phyloP scores from a whole-genome alignment of 2,888 invertebrate species.

The Ormyrus rosae region DNA sequence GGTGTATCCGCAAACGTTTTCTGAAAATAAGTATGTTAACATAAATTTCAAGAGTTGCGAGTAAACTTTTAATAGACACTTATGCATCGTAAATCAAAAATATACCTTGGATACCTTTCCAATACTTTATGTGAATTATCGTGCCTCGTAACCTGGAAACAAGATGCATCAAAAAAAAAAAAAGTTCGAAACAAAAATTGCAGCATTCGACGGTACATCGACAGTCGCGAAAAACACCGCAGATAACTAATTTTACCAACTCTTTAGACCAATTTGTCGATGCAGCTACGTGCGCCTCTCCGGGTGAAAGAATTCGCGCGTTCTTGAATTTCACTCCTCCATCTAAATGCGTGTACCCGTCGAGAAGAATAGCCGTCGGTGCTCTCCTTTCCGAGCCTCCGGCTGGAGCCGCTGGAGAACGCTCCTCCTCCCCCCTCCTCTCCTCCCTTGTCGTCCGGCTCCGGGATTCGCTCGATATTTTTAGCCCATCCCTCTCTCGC shows the following conservation, averaged over 20 bases:
- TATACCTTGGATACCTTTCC: too few relatives aligned
- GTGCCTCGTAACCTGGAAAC: too few relatives aligned
- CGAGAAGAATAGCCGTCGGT: neutral
- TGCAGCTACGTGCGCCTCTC: too few relatives aligned
- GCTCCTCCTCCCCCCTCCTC: slow-evolving; percentile 1
- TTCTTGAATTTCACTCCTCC: slow-evolving; percentile 49
- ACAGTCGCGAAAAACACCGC: too few relatives aligned
- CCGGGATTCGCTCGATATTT: slow-evolving; percentile 54
- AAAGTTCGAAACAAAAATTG: too few relatives aligned
- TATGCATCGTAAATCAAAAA: neutral
- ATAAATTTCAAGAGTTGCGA: neutral
- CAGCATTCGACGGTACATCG: too few relatives aligned
- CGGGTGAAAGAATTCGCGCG: neutral
- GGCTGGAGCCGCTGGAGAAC: slow-evolving; percentile 42
- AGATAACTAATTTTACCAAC: too few relatives aligned
- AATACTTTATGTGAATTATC: too few relatives aligned
- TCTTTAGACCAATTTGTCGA: too few relatives aligned
- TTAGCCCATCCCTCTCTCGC: slow-evolving; percentile 33
- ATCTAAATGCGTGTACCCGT: slow-evolving; percentile 39
- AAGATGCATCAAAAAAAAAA: too few relatives aligned
- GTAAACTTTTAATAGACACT: slow-evolving; percentile 4
- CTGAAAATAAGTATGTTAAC: slow-evolving; percentile 40
- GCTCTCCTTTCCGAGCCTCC: slow-evolving; percentile 40
- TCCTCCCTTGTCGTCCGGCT: neutral
- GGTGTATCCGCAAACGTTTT: slow-evolving; percentile 30